These are phyloP conservation scores for Oconnorella tubifera DNA, from an alignment of 2,888 invertebrate genomes.

Conservation along the genomic window DNA sequence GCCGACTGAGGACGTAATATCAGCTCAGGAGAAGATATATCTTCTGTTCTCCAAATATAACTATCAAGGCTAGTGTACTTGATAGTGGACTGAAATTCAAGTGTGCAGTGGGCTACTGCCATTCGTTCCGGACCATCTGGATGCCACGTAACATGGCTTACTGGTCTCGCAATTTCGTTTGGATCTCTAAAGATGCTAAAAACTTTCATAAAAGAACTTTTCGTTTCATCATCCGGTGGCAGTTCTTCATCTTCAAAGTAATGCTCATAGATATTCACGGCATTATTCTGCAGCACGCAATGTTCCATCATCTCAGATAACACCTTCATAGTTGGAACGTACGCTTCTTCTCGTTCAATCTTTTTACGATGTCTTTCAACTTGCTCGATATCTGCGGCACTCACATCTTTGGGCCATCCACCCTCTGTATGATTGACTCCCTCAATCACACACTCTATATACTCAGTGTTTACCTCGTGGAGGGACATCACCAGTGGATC, in stretches of 20 bases:
- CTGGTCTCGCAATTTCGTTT: constrained; percentile 13
- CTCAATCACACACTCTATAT: constrained; percentile 12
- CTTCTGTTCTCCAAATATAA: constrained; percentile 25
- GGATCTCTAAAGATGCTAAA: constrained; percentile 20
- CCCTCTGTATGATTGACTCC: constrained; percentile 25
- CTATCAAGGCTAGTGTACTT: constrained; percentile 16
- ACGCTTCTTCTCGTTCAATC: constrained; percentile 22
- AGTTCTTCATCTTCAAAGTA: constrained; percentile 20
- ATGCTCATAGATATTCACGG: constrained; percentile 20
- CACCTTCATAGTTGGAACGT: constrained; percentile 19
- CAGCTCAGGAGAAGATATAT: constrained; percentile 17
- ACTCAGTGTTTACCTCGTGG: constrained; percentile 16
- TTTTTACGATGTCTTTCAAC: constrained; percentile 22
- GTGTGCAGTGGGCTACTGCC: constrained; percentile 18
- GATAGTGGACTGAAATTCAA: constrained; percentile 13
- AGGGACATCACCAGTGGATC: background rate
- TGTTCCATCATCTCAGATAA: constrained; percentile 16
- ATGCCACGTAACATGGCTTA: constrained; percentile 17
- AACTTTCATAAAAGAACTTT: constrained; percentile 11
- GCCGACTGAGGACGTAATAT: constrained; percentile 10
- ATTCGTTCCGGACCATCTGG: constrained; percentile 20
- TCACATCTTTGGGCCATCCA: constrained; percentile 27
- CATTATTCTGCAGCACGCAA: constrained; percentile 21
- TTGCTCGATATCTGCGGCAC: constrained; percentile 17
- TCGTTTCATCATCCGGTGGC: constrained; percentile 4